phyloP scores from a whole-genome alignment of 2,797 vertebrate species.

The Coracias cyanogaster region DNA sequence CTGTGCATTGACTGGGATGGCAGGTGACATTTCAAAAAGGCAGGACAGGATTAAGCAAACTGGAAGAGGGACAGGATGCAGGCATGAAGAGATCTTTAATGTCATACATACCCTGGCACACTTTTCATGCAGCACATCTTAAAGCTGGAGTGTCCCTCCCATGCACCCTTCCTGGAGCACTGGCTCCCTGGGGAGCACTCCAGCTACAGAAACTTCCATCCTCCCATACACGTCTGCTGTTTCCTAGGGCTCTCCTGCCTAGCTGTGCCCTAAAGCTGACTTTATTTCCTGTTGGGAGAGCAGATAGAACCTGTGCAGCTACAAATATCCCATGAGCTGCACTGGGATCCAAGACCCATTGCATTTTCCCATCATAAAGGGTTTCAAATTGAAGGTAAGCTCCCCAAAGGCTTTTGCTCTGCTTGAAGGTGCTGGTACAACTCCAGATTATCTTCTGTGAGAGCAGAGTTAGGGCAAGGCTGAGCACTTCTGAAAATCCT shows the following conservation, averaged over 20 bases:
- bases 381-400: not conserved
- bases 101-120: not conserved
- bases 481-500: not conserved
- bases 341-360: not conserved
- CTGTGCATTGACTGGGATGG: not conserved
- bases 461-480: not conserved
- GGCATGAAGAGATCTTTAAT: not conserved
- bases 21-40: conserved; percentile 39
- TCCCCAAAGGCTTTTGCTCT: not conserved
- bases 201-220: not conserved
- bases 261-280: not conserved
- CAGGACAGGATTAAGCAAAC: conserved; percentile 30
- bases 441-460: not conserved
- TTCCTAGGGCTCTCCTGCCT: not conserved
- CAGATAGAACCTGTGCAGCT: not conserved
- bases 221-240: not conserved
- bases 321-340: not conserved
- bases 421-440: not conserved
- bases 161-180: not conserved
- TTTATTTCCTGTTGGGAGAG: not conserved
- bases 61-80: conserved; percentile 6
- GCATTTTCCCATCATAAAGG: not conserved
- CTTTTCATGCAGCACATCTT: not conserved
- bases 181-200: not conserved
- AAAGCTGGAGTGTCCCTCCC: not conserved